Evolutionary conservation across 2,797 vertebrate genomes (phyloP).

Genomic region (Malacoctenus gilli): DNA sequence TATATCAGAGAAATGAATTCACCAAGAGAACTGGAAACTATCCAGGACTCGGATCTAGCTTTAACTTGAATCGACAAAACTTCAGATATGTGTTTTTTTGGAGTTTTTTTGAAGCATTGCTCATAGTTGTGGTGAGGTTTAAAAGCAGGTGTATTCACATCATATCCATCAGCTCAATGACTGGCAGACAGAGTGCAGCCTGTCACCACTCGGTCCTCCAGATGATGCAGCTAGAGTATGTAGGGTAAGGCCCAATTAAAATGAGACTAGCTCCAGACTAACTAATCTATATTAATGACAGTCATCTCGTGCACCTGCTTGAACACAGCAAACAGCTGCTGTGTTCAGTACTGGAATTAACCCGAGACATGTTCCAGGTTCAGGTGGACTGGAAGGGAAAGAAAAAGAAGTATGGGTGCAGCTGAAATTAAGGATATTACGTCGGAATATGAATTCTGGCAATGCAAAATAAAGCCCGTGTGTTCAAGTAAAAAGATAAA

Average conservation of each 20-base stretch:
- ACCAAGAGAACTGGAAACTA: too few species aligned
- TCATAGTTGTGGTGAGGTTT: not conserved
- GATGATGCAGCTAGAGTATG: conserved; percentile 60
- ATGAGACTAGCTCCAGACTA: conserved; percentile 56
- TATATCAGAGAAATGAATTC: too few species aligned
- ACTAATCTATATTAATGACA: conserved; percentile 66
- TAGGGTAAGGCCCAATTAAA: conserved; percentile 77
- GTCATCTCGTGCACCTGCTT: conserved; percentile 68
- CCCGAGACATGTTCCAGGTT: conserved; percentile 17
- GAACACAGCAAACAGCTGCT: conserved; percentile 65
- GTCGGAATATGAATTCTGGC: too few species aligned
- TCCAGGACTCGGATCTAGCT: too few species aligned
- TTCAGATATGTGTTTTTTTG: too few species aligned
- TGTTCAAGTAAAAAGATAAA: too few species aligned
- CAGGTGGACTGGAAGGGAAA: too few species aligned
- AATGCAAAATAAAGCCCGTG: too few species aligned
- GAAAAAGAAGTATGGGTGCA: too few species aligned
- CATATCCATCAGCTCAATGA: not conserved
- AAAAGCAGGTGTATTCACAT: not conserved
- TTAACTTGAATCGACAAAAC: too few species aligned
- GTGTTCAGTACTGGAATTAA: conserved; percentile 11
- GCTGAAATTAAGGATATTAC: too few species aligned
- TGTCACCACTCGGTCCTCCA: conserved; percentile 20
- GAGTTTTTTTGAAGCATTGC: too few species aligned
- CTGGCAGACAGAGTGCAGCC: conserved; percentile 10